A percentile compares a stretch with the other conserved stretches of the same genome.
Evolutionary conservation across 2,888 invertebrate species (phyloP).

Genomic region (Odontothrips loti): DNA sequence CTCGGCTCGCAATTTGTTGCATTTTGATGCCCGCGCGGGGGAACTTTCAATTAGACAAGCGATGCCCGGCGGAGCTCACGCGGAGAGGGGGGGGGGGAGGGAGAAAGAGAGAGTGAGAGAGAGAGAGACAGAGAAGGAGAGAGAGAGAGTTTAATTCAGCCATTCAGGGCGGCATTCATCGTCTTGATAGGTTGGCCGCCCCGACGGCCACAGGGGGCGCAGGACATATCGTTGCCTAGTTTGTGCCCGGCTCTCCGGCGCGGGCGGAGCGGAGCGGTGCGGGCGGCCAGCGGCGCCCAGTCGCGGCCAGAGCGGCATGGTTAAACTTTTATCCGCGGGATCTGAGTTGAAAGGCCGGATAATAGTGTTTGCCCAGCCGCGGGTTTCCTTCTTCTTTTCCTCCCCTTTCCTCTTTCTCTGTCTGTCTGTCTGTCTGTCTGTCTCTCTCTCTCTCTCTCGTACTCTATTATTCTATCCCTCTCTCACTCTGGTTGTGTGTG

Average conservation of each 20-base stretch:
- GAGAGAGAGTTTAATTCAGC: neutral
- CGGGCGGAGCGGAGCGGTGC: too few species aligned
- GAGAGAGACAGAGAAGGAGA: neutral
- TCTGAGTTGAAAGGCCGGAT: constrained; percentile 7
- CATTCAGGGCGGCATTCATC: too few species aligned
- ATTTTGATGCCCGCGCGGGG: neutral
- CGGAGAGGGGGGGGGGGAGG: neutral
- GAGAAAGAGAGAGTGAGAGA: neutral
- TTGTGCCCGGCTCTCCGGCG: too few species aligned
- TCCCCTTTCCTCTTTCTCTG: neutral
- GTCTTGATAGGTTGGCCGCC: too few species aligned
- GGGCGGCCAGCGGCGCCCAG: too few species aligned
- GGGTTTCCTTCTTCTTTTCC: neutral
- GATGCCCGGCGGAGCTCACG: neutral
- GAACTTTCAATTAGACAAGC: neutral
- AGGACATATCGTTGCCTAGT: too few species aligned
- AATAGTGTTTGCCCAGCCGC: neutral
- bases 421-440: neutral
- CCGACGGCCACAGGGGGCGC: too few species aligned
- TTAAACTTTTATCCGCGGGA: neutral
- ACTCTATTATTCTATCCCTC: neutral
- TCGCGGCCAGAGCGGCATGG: neutral
- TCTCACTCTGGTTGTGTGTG: too few species aligned
- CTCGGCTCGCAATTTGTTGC: constrained; percentile 6
- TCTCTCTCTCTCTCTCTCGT: neutral